Conservation (phyloP, 2,113 vertebrate species). For the Indri indri region DNA sequence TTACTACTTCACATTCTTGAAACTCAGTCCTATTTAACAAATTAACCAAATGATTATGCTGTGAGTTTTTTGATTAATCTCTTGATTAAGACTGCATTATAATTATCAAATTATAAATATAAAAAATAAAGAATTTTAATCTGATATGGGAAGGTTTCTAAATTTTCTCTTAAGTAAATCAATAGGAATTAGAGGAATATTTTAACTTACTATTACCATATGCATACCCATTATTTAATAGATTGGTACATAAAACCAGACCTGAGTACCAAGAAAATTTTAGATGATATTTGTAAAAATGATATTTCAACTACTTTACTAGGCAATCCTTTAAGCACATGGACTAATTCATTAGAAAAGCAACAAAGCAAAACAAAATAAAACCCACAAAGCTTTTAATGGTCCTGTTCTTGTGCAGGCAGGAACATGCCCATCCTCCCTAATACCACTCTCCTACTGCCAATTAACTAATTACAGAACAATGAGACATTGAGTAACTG, state of each 20-base stretch:
- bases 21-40: not conserved
- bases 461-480: conserved; percentile 63
- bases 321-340: not conserved
- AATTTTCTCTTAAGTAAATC: not conserved
- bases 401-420: too few relatives aligned
- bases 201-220: not conserved
- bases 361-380: not conserved
- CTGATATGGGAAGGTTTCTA: not conserved
- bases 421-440: not conserved
- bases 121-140: not conserved
- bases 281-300: conserved; percentile 17
- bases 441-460: accelerated
- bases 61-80: not conserved
- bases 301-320: not conserved
- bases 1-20: not conserved
- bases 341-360: not conserved
- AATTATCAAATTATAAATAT: not conserved
- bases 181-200: not conserved
- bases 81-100: not conserved
- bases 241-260: not conserved
- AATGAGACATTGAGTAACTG: not conserved
- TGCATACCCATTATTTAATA: not conserved
- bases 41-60: not conserved
- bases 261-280: conserved; percentile 13
- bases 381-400: not conserved